These are phyloP conservation scores for Condylostylus longicornis DNA, from an alignment of 1,140 invertebrate species.

Conservation along the genomic window DNA sequence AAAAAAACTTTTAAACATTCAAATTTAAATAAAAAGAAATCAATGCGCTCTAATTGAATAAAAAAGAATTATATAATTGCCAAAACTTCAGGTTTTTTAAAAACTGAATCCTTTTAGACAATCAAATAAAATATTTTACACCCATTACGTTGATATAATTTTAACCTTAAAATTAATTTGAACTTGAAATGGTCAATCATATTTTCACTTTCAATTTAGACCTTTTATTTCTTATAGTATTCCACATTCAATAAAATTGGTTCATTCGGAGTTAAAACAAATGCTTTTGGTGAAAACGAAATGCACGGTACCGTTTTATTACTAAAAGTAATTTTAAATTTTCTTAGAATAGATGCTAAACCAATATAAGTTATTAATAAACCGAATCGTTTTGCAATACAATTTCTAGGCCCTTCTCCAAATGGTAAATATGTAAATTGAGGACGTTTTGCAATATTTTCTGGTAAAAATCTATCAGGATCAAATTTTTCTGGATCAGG, in stretches of 20 bases:
- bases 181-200: not conserved
- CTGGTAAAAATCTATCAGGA: slow-evolving; percentile 40
- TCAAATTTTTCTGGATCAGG: slow-evolving; percentile 42
- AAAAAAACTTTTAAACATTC: no score
- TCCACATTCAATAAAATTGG: slow-evolving; percentile 20
- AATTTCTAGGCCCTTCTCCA: slow-evolving; percentile 51
- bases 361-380: slow-evolving; percentile 37
- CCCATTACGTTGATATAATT: no score
- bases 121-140: not conserved
- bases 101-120: not conserved
- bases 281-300: slow-evolving; percentile 13
- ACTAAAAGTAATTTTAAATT: slow-evolving; percentile 23
- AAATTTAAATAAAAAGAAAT: no score
- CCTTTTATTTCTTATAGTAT: not conserved
- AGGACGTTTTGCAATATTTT: slow-evolving; percentile 32
- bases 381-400: slow-evolving; percentile 43
- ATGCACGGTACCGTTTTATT: slow-evolving; percentile 10
- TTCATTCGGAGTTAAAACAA: slow-evolving; percentile 34
- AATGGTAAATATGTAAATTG: slow-evolving; percentile 47
- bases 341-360: slow-evolving; percentile 30
- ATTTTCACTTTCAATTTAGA: not conserved
- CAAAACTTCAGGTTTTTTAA: not conserved
- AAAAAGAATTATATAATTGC: no score
- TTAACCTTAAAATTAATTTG: not conserved
- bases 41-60: no score